phyloP scores from a whole-genome alignment of 2,888 invertebrate species.

The Hirudinaria manillensis region DNA sequence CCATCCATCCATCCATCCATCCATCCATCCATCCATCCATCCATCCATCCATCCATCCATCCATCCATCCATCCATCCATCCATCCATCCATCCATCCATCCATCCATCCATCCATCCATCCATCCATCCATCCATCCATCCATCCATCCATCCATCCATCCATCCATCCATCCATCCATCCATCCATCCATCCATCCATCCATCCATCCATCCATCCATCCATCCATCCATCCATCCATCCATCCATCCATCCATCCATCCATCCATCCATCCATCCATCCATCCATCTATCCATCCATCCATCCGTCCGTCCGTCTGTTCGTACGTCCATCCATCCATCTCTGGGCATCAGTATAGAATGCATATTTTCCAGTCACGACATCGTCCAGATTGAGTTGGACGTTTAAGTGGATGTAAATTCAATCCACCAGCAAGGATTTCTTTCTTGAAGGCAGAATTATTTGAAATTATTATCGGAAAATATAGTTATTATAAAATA shows the following conservation, averaged over 20 bases:
- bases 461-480: too few relatives aligned
- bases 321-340: neutral
- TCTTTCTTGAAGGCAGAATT: too few relatives aligned
- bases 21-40: neutral
- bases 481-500: too few relatives aligned
- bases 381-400: too few relatives aligned
- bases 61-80: constrained; percentile 24
- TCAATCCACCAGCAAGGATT: too few relatives aligned
- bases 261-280: constrained; percentile 3
- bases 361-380: too few relatives aligned
- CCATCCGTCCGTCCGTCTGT: too few relatives aligned
- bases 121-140: constrained; percentile 20
- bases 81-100: constrained; percentile 21
- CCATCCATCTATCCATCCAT: too few relatives aligned
- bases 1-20: neutral
- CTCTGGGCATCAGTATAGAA: too few relatives aligned
- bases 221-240: neutral
- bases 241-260: neutral
- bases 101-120: constrained; percentile 21
- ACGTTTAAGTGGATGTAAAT: too few relatives aligned
- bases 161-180: constrained; percentile 7
- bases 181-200: neutral
- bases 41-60: constrained; percentile 14
- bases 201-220: constrained; percentile 3
- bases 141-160: constrained; percentile 21